Evolutionary conservation across 2,888 invertebrate species (phyloP).

Genomic region (Agrochola macilenta): DNA sequence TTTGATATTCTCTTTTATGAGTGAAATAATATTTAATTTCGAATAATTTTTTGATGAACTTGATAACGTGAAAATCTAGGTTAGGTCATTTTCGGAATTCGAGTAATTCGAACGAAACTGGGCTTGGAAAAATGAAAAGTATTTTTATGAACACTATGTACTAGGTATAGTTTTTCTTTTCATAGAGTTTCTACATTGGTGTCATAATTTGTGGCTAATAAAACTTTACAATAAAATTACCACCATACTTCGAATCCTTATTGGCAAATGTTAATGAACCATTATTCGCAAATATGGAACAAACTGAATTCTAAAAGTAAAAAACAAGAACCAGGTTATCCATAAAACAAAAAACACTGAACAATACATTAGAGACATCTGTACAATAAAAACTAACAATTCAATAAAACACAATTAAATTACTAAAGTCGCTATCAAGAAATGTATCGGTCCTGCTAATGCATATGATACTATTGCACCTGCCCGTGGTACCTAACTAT

Average conservation of each 20-base stretch:
- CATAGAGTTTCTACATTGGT: neutral
- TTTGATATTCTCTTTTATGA: neutral
- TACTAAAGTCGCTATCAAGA: slow-evolving; percentile 46
- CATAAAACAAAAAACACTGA: slow-evolving; percentile 30
- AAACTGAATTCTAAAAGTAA: neutral
- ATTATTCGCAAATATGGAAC: neutral
- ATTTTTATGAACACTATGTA: neutral
- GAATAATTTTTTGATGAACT: neutral
- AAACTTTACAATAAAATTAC: neutral
- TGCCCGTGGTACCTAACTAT: slow-evolving; percentile 50
- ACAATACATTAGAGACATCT: slow-evolving; percentile 31
- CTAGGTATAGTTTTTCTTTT: neutral
- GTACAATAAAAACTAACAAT: slow-evolving; percentile 41
- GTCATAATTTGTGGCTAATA: neutral
- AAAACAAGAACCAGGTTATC: neutral
- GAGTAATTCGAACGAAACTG: neutral
- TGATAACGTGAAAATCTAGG: neutral
- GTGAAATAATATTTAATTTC: neutral
- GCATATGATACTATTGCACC: slow-evolving; percentile 63
- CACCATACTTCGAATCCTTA: neutral
- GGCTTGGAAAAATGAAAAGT: neutral
- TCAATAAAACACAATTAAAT: slow-evolving; percentile 55
- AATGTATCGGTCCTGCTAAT: slow-evolving; percentile 61
- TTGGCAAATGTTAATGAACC: neutral
- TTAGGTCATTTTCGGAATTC: neutral